Evolutionary conservation across 1,140 invertebrate genomes (phyloP), one percentile per base, ranked within the genome.

Genomic region (Metopolophium dirhodum): DNA sequence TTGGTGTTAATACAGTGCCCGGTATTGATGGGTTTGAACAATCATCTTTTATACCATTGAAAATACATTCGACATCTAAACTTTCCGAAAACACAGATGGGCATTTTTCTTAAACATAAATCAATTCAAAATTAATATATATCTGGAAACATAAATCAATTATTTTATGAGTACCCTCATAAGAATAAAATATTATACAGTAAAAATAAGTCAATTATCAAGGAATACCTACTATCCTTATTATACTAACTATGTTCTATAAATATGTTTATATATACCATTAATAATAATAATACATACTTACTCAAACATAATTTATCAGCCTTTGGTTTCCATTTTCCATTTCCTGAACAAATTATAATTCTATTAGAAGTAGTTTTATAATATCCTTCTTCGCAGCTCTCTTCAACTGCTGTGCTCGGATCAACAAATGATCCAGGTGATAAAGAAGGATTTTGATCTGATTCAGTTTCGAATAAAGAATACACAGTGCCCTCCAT

Each of bases 251-350:
- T 83, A 7, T 82, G n/a, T 14, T 37, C 1, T 82, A 22, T 14
- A 41, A 41, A 41, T 41, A 82, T 22, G 7, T 35, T 18, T 20
- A 22, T 37, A 82, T 7, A 82, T 20, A 82, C 35, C 41, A 41
- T 41, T 41, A 82, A 61, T 82, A 37, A 82, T 82, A 82, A 82
- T 26, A 45, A 85, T 30, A 45, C 41, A 86, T 30, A 47, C 85
- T 86, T 86, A 86, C 85, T 86, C 85, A 86, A 86, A 86, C 85
- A 86, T 47, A 86, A 47, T 47, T 86, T 45, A 86, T 23, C 26
- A n/a, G 7, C 2, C 11, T 26, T 30, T 18, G 85, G 37, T 30
- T 14, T 30, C 85, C 41, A 86, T 45, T 47, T 26, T 86, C 85
- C 85, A 30, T 30, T 47, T 47, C 20, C 20, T 7, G 26, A n/a